Evolutionary conservation across 2,113 vertebrate species (phyloP).

Genomic region (Felis chaus): DNA sequence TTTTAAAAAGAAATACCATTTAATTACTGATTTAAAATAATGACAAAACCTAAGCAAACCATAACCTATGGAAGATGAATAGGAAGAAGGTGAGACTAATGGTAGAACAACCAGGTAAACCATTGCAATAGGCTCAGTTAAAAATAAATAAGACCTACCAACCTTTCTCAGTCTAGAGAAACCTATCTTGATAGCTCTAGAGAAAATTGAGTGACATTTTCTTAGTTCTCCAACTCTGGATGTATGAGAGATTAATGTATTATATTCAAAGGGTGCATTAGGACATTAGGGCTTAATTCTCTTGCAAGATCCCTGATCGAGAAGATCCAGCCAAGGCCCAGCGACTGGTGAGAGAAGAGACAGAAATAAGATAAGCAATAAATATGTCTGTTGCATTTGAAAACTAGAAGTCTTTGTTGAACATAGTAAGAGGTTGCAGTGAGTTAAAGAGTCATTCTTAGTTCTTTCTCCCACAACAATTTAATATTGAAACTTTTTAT

Average conservation of each 20-base stretch:
- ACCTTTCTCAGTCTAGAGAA: neutral
- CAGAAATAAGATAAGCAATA: neutral
- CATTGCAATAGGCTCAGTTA: neutral
- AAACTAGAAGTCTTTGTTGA: neutral
- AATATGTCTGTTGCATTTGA: neutral
- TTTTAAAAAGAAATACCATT: neutral
- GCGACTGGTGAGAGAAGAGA: neutral
- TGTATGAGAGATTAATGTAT: neutral
- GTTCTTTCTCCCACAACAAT: neutral
- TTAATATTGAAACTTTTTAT: neutral
- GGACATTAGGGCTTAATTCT: neutral
- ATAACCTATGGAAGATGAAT: neutral
- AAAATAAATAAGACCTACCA: neutral
- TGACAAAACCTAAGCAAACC: neutral
- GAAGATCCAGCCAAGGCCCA: neutral
- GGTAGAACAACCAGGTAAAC: neutral
- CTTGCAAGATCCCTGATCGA: neutral
- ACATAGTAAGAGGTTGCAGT: neutral
- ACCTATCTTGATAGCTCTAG: neutral
- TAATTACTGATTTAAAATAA: neutral
- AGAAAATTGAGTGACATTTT: neutral
- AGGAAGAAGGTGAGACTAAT: neutral
- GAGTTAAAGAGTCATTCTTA: neutral
- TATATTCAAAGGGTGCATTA: neutral
- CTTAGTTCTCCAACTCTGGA: neutral